These are phyloP conservation scores for Mormyrus hasselquistii DNA, from an alignment of 2,797 vertebrate species.

Conservation along the genomic window DNA sequence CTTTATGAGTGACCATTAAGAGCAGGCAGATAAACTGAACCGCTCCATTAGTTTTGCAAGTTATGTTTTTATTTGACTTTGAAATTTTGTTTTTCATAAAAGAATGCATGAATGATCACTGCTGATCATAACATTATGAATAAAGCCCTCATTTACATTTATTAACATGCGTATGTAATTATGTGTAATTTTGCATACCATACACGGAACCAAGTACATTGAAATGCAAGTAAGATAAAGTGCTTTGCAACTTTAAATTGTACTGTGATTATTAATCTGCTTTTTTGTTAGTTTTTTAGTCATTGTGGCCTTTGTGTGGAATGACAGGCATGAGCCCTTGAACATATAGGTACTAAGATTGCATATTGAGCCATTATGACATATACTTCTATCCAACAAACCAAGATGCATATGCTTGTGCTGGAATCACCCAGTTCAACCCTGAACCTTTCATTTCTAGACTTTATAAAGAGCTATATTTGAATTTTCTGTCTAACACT, in stretches of 20 bases:
- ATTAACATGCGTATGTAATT: neutral
- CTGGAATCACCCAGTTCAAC: neutral
- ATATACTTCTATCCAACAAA: neutral
- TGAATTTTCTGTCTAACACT: neutral
- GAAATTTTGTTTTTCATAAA: neutral
- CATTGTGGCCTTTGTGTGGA: neutral
- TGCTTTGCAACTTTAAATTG: neutral
- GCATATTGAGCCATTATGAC: neutral
- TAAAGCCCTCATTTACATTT: neutral
- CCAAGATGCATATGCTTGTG: neutral
- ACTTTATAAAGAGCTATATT: neutral
- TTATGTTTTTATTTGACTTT: neutral
- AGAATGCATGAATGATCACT: neutral
- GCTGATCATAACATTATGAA: neutral
- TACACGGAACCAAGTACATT: neutral
- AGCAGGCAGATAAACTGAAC: conserved; percentile 5
- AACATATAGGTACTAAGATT: neutral
- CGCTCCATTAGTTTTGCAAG: conserved; percentile 15
- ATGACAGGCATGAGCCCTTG: neutral
- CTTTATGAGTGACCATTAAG: conserved; percentile 4
- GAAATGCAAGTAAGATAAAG: neutral
- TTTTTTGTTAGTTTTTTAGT: neutral
- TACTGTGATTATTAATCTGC: neutral
- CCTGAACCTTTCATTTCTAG: neutral
- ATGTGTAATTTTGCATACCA: neutral